A percentile compares a stretch with the other conserved stretches of the same genome.
phyloP scores from a whole-genome alignment of 2,888 invertebrate species.

The Athripsodes cinereus region DNA sequence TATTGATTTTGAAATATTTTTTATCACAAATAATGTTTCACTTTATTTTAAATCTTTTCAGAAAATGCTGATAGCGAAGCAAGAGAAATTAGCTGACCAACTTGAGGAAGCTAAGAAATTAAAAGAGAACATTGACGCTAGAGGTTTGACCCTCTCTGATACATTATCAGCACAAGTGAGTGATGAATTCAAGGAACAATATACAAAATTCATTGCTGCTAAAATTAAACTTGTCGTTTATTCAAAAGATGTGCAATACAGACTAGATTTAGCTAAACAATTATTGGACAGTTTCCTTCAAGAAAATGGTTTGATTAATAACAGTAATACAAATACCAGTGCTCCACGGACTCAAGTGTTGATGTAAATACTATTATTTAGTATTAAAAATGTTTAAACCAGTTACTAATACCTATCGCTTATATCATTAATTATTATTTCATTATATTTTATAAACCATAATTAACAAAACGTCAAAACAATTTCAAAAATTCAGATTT shows the following conservation, averaged over 20 bases:
- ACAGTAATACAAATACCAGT: neutral
- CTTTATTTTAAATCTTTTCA: conserved; percentile 2
- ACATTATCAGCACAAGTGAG: conserved; percentile 66
- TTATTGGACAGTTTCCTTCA: conserved; percentile 60
- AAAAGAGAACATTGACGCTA: conserved; percentile 74
- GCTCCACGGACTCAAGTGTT: neutral
- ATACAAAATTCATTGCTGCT: conserved; percentile 80
- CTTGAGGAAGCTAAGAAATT: conserved; percentile 76
- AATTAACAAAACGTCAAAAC: too few relatives aligned
- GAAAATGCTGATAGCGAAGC: conserved; percentile 49
- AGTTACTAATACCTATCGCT: too few relatives aligned
- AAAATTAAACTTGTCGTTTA: conserved; percentile 81
- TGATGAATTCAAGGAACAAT: conserved; percentile 70
- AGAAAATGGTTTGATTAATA: conserved; percentile 1
- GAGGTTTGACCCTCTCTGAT: conserved; percentile 64
- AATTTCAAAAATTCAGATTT: too few relatives aligned
- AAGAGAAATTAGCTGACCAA: conserved; percentile 70
- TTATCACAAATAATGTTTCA: too few relatives aligned
- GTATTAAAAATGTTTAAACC: neutral
- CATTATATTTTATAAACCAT: too few relatives aligned
- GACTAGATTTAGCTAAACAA: conserved; percentile 75
- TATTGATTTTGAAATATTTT: too few relatives aligned
- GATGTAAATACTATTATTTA: conserved; percentile 2
- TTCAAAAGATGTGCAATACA: conserved; percentile 74
- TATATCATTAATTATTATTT: too few relatives aligned